phyloP scores from a whole-genome alignment of 2,113 vertebrate species.

The Stomatorhinus ivindoensis region DNA sequence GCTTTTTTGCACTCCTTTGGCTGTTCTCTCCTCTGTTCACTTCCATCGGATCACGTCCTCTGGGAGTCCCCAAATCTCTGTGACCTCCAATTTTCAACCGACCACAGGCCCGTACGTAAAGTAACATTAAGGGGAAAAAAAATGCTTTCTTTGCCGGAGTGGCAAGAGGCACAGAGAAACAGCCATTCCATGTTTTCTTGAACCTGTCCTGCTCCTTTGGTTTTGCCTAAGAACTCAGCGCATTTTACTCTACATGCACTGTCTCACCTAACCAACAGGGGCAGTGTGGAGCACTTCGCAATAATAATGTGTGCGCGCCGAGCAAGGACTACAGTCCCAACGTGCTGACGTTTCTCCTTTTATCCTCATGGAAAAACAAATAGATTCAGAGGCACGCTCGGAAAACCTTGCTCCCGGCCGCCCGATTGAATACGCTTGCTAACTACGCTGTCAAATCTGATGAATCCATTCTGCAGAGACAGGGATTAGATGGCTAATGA shows the following conservation, averaged over 20 bases:
- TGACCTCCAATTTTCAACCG: neutral
- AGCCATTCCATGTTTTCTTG: neutral
- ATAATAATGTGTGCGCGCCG: neutral
- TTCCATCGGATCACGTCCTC: neutral
- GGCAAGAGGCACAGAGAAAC: neutral
- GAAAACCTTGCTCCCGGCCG: constrained; percentile 9
- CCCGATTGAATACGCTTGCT: neutral
- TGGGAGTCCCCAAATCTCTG: neutral
- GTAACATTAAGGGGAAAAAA: neutral
- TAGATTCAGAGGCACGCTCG: constrained; percentile 25
- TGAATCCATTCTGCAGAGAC: constrained; percentile 33
- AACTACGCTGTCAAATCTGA: constrained; percentile 7
- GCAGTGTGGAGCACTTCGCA: neutral
- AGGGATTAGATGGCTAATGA: constrained; percentile 47
- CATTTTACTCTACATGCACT: neutral
- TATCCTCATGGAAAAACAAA: neutral
- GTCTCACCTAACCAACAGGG: neutral
- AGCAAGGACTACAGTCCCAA: neutral
- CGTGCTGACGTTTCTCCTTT: neutral
- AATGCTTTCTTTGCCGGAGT: neutral
- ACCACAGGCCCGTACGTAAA: neutral
- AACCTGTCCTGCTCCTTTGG: neutral
- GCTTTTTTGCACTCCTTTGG: neutral
- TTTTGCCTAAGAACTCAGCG: neutral
- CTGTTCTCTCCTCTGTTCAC: neutral